Conservation (phyloP, 2,888 invertebrate species). For the Alentia gelatinosa region DNA sequence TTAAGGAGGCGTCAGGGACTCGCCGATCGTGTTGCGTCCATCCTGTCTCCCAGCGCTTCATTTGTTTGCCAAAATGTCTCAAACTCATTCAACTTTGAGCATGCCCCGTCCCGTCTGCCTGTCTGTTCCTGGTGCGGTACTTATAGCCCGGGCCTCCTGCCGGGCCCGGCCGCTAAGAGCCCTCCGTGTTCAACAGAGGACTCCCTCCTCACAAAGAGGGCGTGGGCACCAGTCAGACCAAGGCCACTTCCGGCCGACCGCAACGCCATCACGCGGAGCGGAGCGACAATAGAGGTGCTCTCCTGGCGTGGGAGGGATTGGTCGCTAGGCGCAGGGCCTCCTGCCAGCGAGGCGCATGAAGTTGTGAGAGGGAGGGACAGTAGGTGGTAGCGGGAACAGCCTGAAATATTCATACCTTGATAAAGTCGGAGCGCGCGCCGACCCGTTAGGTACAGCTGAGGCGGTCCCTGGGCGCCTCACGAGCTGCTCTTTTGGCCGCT, state of each 20-base stretch:
- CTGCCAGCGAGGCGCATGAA: no score
- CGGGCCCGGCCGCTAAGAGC: not conserved
- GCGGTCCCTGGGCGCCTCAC: not conserved
- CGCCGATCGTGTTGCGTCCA: not conserved
- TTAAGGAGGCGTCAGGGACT: not conserved
- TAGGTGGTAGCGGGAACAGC: not conserved
- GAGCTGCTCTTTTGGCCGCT: slow-evolving; percentile 35
- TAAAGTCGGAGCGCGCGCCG: slow-evolving; percentile 19
- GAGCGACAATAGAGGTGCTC: not conserved
- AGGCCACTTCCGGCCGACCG: not conserved
- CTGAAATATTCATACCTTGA: slow-evolving; percentile 52
- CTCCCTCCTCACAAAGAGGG: not conserved
- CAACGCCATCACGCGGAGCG: not conserved
- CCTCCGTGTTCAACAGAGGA: not conserved
- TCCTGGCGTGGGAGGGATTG: not conserved
- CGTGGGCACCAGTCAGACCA: not conserved
- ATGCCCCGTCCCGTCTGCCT: not conserved
- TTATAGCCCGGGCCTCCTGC: not conserved
- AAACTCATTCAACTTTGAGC: slow-evolving; percentile 28
- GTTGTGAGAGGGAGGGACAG: not conserved
- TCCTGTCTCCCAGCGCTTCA: not conserved
- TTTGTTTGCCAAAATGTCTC: not conserved
- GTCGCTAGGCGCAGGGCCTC: not conserved
- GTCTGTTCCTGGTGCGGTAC: no score
- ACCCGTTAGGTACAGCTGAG: slow-evolving; percentile 24